Percentiles rank a stretch among this genome's conserved stretches.
phyloP scores from a whole-genome alignment of 2,797 vertebrate species.

The Acipenser transmontanus region DNA sequence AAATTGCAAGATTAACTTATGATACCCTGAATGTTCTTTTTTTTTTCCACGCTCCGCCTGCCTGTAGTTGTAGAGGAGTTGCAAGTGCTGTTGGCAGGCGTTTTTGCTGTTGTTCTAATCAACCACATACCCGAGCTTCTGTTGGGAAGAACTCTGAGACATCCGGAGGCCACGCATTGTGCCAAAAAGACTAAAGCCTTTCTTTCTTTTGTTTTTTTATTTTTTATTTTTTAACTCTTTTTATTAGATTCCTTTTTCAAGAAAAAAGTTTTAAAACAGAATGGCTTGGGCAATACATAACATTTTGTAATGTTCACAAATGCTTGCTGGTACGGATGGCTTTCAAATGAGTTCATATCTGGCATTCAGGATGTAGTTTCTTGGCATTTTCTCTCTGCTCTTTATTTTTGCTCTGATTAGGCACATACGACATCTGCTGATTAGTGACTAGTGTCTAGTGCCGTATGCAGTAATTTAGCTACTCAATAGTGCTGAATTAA shows the following conservation, averaged over 20 bases:
- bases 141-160: conserved; percentile 30
- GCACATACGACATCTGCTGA: background rate
- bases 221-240: background rate
- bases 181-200: conserved; percentile 31
- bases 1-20: background rate
- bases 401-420: conserved; percentile 20
- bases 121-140: conserved; percentile 25
- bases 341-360: conserved; percentile 45
- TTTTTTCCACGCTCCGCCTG: background rate
- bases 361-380: conserved; percentile 29
- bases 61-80: background rate
- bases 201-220: conserved; percentile 3
- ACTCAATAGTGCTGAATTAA: too few relatives aligned
- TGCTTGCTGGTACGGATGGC: conserved; percentile 40
- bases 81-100: conserved; percentile 14
- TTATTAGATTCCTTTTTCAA: conserved; percentile 22
- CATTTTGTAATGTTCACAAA: conserved; percentile 44
- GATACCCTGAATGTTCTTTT: background rate
- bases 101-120: conserved; percentile 21
- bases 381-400: conserved; percentile 36
- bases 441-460: too few relatives aligned
- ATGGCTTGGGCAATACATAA: conserved; percentile 25
- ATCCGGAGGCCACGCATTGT: conserved; percentile 27
- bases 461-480: too few relatives aligned
- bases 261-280: conserved; percentile 33